Base-by-base conservation (phyloP, 1,140 invertebrate species). In the Anoplophora glabripennis region DNA sequence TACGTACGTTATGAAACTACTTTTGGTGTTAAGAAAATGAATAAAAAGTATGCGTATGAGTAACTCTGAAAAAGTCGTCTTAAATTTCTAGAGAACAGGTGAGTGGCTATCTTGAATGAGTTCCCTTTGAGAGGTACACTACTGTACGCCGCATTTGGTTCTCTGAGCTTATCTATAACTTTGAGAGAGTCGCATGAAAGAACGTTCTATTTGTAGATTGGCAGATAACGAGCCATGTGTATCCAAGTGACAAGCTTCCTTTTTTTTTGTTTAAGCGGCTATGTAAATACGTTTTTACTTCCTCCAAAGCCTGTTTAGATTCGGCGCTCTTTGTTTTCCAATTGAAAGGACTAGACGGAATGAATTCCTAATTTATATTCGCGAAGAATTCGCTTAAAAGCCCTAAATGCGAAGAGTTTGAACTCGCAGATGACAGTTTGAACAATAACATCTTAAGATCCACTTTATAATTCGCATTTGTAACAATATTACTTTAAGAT, bases 261-360 rank as follows among this genome's bases (percentile, higher is more conserved):
- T 58, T 63, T 68, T 69, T 65, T 67, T 60, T 69, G 66, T 65
- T 65, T 68, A 66, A 65, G 59, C 61, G 59, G 63, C 69, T 69
- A 66, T 67, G 67, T 70, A 73, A 72, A 72, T 72, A 70, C 61
- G 55, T 65, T 47, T 68, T 64, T 64, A 57, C 60, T 66, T 60
- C 37, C 56, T 66, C 64, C 47, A 60, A 63, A 53, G 59, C 56
- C 45, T 63, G 64, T 66, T 70, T 68, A 54, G 60, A 68, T 70
- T 68, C 49, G 57, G 59, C 51, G 12, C 15, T 33, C 48, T 55
- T 15, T 55, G 53, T 55, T 46, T 55, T 45, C 28, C 53, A 55
- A 45, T 45, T 44, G 34, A 44, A 55, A 33, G 9, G 17, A 46
- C 40, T 18, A 41, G 51, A 54, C 46, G 14, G 34, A 54, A 56